These are phyloP conservation scores for Ophiothrix spiculata DNA, from an alignment of 35 echinoderm and acorn worm species.

Conservation along the genomic window DNA sequence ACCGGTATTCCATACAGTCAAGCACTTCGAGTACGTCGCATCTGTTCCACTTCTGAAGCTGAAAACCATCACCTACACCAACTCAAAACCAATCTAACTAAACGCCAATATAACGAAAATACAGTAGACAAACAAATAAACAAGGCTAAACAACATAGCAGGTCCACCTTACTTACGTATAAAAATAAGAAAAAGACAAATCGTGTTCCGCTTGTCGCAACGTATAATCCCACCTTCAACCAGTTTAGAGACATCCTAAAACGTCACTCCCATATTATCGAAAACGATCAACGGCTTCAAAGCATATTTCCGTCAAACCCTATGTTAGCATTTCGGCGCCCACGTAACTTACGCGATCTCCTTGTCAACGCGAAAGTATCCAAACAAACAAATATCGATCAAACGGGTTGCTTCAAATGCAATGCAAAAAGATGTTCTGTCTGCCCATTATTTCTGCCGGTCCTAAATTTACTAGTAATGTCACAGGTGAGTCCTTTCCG, in stretches of 20 bases:
- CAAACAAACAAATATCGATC: not conserved
- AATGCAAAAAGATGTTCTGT: not conserved
- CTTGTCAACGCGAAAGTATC: not conserved
- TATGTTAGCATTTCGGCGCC: not conserved
- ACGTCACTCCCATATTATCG: not conserved
- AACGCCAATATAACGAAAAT: not conserved
- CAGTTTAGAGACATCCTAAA: not conserved
- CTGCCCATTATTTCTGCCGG: not conserved
- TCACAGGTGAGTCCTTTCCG: not conserved
- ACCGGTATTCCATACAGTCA: not conserved
- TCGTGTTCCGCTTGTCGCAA: not conserved
- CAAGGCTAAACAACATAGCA: no score
- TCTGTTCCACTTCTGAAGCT: no score
- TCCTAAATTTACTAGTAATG: not conserved
- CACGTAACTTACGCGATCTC: not conserved
- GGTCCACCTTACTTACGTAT: no score
- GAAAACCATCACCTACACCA: not conserved
- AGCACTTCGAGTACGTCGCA: not conserved
- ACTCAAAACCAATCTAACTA: not conserved
- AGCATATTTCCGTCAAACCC: not conserved
- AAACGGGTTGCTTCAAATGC: not conserved
- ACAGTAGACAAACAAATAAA: no score
- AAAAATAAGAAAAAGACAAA: no score
- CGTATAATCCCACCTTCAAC: not conserved
- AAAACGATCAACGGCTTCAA: not conserved